A percentile compares a stretch with the other conserved stretches of the same genome.
Evolutionary conservation across 1,140 invertebrate genomes (phyloP).

Genomic region (Alviniconcha marisindica): DNA sequence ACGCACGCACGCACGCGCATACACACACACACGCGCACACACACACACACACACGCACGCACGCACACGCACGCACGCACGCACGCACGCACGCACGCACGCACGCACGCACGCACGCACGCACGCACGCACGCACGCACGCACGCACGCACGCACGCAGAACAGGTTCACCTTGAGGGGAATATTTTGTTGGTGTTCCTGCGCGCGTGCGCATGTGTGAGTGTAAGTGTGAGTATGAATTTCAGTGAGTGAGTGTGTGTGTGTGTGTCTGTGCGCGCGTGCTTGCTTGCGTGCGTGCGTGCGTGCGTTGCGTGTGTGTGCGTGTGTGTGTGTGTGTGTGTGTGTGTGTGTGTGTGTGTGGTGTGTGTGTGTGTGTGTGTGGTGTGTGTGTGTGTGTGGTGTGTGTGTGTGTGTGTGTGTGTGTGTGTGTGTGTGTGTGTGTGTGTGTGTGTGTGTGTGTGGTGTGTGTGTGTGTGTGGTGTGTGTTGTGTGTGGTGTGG

Average conservation of each 20-base stretch:
- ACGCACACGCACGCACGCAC: background rate
- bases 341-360: no score
- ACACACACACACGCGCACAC: constrained; percentile 9
- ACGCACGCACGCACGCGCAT: no score
- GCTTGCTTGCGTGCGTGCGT: no score
- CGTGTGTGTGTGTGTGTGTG: no score
- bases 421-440: no score
- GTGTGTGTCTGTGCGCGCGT: background rate
- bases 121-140: background rate
- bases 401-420: no score
- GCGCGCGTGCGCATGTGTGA: constrained; percentile 6
- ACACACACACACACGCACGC: constrained; percentile 18
- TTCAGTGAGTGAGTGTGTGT: background rate
- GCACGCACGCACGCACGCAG: background rate
- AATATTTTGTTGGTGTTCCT: background rate
- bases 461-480: no score
- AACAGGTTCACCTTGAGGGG: background rate
- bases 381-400: no score
- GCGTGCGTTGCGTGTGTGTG: background rate
- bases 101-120: no score
- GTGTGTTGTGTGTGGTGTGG: no score
- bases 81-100: no score
- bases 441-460: background rate
- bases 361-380: no score
- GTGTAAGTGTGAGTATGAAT: background rate